phyloP scores from a whole-genome alignment of 30 jellyfish, hydroid and myxozoan genomes.

The Aurelia aurita region DNA sequence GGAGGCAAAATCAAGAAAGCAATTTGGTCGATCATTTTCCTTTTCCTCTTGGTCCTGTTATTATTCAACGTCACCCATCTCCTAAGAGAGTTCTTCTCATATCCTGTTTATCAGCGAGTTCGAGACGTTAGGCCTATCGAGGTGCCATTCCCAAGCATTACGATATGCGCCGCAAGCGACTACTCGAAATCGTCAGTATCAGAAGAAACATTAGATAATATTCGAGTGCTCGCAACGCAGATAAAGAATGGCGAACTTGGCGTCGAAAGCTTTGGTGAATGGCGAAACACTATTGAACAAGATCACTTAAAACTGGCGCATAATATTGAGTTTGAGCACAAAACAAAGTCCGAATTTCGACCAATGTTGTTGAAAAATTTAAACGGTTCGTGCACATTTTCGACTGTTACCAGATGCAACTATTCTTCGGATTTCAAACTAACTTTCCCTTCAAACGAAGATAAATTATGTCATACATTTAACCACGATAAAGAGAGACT shows the following conservation, averaged over 20 bases:
- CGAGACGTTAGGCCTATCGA: conserved; percentile 40
- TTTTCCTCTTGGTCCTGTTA: conserved; percentile 1
- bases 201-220: conserved; percentile 16
- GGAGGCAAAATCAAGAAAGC: conserved; percentile 40
- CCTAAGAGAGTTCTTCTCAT: conserved; percentile 12
- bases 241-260: conserved; percentile 25
- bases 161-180: conserved; percentile 71
- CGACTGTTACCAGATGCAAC: conserved; percentile 49
- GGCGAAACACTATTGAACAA: conserved; percentile 50
- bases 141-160: conserved; percentile 56
- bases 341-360: conserved; percentile 44
- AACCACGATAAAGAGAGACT: conserved; percentile 37
- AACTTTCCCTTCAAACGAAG: conserved; percentile 66
- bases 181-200: conserved; percentile 61
- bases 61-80: conserved; percentile 32
- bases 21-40: conserved; percentile 38
- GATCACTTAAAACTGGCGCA: conserved; percentile 45
- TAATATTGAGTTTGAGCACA: conserved; percentile 42
- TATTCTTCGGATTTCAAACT: conserved; percentile 36
- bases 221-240: conserved; percentile 6
- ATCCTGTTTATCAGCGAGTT: conserved; percentile 51
- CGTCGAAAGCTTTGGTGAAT: conserved; percentile 30
- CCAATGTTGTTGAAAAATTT: conserved; percentile 39
- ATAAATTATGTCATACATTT: conserved; percentile 58
- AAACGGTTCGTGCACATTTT: conserved; percentile 56